Base-by-base conservation (phyloP, 2,113 vertebrate genomes). In the Ceyx melanurus region DNA sequence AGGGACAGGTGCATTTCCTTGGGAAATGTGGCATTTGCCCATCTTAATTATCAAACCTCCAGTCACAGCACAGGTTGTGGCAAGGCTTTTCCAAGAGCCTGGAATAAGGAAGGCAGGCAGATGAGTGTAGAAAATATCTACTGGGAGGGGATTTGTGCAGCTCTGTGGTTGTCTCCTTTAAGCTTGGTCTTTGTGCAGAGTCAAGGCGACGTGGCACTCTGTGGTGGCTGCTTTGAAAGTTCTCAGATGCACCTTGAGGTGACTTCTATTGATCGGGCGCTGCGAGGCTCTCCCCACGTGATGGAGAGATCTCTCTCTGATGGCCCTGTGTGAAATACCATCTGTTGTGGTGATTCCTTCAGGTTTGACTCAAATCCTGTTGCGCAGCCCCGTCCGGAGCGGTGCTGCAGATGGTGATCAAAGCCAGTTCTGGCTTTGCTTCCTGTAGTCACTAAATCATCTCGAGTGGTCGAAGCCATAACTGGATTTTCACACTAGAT, bases 41-140 rank as follows among this genome's bases (percentile, higher is more conserved):
- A 11, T 50, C 48, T 40, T 10, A 46, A 19, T 10, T 42, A 35
- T 16, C 22, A 43, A 10, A 15, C 16, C 62, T 67, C 46, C 42
- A 4, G 1, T 11, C 13, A 5, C 0, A 4, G 42, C 48, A n/a
- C 14, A 4, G 1, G 11, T 22, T 17, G 14, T 20, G 60, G 70
- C 53, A 6, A 7, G 33, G 56, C 8, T 82, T 62, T 60, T 23
- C 45, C 42, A 3, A 2, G 82, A 23, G 61, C 56, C 43, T 11
- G 45, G 57, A 5, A 0, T 3, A 5, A 26, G 46, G 42, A 18
- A 4, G 29, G 18, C 15, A 1, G 50, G 54, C n/a, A 35, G 73
- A 28, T 33, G 65, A 48, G 1, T 5, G 29, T 2, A 4, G 54
- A 22, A 50, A 14, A 11, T 29, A 19, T 43, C 42, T 57, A 1